Evolutionary conservation across 2,113 vertebrate genomes (phyloP), one percentile per base, ranked within the genome.

Genomic region (Bufo bufo): DNA sequence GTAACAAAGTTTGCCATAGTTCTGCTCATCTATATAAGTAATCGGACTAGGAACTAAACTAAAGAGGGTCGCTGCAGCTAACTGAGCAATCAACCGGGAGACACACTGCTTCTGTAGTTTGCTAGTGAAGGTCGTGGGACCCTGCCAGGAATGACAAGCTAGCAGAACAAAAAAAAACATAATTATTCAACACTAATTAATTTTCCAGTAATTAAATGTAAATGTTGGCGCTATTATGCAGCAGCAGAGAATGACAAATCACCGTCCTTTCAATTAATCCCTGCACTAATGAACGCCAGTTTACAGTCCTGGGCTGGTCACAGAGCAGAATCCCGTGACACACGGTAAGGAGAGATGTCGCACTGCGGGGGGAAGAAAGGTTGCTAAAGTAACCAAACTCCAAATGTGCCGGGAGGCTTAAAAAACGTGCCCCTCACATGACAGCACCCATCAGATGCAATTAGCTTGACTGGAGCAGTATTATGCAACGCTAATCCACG

Each of bases 371-470:
- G 56, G 56, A 82, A 66, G 87, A 63, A 45, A 66, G 71, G 87
- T 89, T 84, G 82, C 87, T 77, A 84, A 89, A 89, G 87, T 84
- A 84, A 89, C 87, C 72, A 89, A 77, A 89, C 61, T 47, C 78
- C 49, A 45, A 69, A 50, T 47, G 87, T 33, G 49, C 82, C 72
- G 7, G 33, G 49, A 84, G 81, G 72, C 74, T 84, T 88, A 77
- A 11, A 88, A 77, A 88, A 54, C 81, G 84, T 54, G 45, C 10
- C 59, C 11, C 61, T 45, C 87, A 84, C 58, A 61, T 84, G 87
- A 78, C 72, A 56, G 58, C 59, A 84, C 72, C 72, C 82, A 89
- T 78, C 87, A 84, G n/a, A 82, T 56, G 78, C 66, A 19, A 78
- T 83, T 84, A 89, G 81, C 65, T 58, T n/a, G 75, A 13, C 16